phyloP scores from a whole-genome alignment of 2,113 vertebrate genomes.

The Hypomesus transpacificus region DNA sequence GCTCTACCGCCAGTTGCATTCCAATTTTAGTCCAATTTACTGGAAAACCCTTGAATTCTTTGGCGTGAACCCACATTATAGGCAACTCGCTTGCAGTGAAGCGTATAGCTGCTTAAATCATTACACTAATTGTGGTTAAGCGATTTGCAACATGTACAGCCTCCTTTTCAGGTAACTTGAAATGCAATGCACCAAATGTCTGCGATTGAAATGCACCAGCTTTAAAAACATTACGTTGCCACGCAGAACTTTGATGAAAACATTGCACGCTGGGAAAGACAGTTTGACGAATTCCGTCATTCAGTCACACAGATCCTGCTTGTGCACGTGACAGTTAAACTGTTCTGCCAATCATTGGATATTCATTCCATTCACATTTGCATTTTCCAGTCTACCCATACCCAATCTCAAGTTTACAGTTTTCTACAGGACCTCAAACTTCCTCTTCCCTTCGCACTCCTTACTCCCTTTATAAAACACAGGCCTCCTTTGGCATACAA shows the following conservation, averaged over 20 bases:
- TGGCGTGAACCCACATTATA: constrained; percentile 47
- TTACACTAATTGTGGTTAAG: constrained; percentile 48
- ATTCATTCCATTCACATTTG: too few relatives aligned
- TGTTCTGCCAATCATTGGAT: too few relatives aligned
- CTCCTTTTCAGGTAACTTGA: not conserved
- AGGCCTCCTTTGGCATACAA: constrained; percentile 36
- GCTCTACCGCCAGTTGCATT: constrained; percentile 62
- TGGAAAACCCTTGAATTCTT: constrained; percentile 64
- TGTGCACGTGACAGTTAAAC: not conserved
- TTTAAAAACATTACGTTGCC: not conserved
- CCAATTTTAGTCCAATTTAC: constrained; percentile 68
- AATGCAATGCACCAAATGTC: not conserved
- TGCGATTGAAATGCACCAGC: not conserved
- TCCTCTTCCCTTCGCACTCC: constrained; percentile 13
- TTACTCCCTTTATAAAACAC: constrained; percentile 36
- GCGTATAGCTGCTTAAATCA: constrained; percentile 32
- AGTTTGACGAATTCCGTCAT: not conserved
- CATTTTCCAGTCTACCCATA: too few relatives aligned
- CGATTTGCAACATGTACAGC: constrained; percentile 35
- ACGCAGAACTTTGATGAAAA: constrained; percentile 10
- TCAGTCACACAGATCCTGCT: not conserved
- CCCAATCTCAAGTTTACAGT: constrained; percentile 51
- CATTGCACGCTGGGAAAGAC: not conserved
- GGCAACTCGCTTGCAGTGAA: constrained; percentile 27
- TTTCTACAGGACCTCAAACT: constrained; percentile 46